These are phyloP conservation scores for Exocentrus adspersus DNA, from an alignment of 2,888 invertebrate species.

Conservation along the genomic window DNA sequence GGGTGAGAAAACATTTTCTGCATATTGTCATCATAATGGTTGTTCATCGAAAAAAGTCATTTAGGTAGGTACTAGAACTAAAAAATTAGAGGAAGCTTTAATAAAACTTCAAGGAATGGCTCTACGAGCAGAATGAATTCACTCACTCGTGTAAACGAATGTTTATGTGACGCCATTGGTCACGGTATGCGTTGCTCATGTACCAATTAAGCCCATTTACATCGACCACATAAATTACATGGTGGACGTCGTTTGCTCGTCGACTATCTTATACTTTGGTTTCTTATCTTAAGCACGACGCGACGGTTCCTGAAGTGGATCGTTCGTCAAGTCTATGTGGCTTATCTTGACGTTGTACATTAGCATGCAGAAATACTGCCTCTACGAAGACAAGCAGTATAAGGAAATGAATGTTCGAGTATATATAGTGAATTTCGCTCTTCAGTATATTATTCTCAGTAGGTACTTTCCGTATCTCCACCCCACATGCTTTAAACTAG, in stretches of 20 bases:
- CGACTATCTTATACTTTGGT: slow-evolving; percentile 33
- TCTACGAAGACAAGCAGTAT: background rate
- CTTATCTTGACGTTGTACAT: slow-evolving; percentile 32
- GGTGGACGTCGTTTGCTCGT: slow-evolving; percentile 30
- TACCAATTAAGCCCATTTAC: slow-evolving; percentile 49
- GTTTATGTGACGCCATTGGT: slow-evolving; percentile 33
- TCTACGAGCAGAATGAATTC: no score
- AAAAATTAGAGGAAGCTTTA: no score
- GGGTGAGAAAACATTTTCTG: no score
- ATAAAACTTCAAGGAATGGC: no score
- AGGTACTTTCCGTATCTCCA: no score
- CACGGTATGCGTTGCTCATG: slow-evolving; percentile 45
- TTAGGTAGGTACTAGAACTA: no score
- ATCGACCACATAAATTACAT: slow-evolving; percentile 45
- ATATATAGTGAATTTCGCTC: no score
- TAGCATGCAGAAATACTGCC: slow-evolving; percentile 40
- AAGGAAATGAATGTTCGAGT: no score
- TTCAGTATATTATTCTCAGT: no score
- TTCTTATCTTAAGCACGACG: slow-evolving; percentile 35
- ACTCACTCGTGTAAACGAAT: slow-evolving; percentile 21
- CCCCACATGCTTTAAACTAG: no score
- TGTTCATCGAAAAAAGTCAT: no score
- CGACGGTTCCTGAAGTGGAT: slow-evolving; percentile 34
- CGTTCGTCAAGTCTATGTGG: slow-evolving; percentile 36
- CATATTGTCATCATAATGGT: no score